A percentile compares a stretch with the other conserved stretches of the same genome.
These are phyloP conservation scores for Caranx melampygus DNA, from an alignment of 2,113 vertebrate species.

Conservation along the genomic window DNA sequence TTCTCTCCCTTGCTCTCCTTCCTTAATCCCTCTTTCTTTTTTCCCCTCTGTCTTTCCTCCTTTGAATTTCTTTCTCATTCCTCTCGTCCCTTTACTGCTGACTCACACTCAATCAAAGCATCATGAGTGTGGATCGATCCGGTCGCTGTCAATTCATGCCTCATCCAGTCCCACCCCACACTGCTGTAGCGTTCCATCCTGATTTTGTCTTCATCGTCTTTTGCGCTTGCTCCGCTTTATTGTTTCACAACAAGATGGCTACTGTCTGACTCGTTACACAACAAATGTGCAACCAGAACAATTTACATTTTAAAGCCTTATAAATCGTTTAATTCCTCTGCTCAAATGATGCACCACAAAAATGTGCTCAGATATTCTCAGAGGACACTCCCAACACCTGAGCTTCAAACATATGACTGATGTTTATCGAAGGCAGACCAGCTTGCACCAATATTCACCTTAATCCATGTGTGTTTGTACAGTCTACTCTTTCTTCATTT, in stretches of 20 bases:
- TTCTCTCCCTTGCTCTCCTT: background rate
- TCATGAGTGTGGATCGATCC: conserved; percentile 40
- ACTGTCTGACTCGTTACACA: conserved; percentile 35
- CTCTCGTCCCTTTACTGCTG: conserved; percentile 52
- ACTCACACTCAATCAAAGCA: conserved; percentile 58
- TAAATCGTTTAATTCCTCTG: conserved; percentile 34
- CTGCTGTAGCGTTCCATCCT: conserved; percentile 13
- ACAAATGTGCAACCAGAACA: conserved; percentile 12
- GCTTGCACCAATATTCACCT: background rate
- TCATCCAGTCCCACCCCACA: conserved; percentile 14
- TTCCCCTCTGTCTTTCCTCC: background rate
- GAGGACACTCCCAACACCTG: conserved; percentile 2
- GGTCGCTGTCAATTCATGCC: conserved; percentile 7
- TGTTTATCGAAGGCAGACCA: background rate
- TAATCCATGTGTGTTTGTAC: no score
- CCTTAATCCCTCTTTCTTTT: background rate
- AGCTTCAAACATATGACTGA: no score
- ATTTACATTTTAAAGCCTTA: conserved; percentile 25
- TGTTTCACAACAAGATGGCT: conserved; percentile 22
- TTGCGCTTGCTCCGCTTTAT: conserved; percentile 33
- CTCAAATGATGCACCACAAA: conserved; percentile 20
- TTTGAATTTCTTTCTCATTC: conserved; percentile 1
- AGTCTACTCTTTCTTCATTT: background rate
- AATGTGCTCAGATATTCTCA: conserved; percentile 20
- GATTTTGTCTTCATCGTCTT: background rate